phyloP scores from a whole-genome alignment of 2,888 invertebrate genomes.

The Agrotis puta region DNA sequence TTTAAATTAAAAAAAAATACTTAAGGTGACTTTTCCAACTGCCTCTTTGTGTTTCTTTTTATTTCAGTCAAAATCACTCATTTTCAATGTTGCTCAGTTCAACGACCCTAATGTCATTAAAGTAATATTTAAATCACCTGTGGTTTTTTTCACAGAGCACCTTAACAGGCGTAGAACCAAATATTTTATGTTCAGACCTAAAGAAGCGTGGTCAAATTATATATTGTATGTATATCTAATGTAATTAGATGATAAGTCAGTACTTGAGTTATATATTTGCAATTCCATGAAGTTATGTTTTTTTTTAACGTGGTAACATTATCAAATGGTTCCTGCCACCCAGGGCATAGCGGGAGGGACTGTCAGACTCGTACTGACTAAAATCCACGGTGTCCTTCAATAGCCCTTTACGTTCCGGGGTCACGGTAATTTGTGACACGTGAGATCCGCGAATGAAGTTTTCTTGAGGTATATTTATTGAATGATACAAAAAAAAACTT shows the following conservation, averaged over 20 bases:
- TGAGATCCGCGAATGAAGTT: too few species aligned
- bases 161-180: slow-evolving; percentile 20
- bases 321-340: too few species aligned
- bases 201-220: slow-evolving; percentile 46
- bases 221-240: slow-evolving; percentile 59
- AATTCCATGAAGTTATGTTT: slow-evolving; percentile 50
- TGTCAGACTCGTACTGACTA: too few species aligned
- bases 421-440: too few species aligned
- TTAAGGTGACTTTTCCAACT: slow-evolving; percentile 4
- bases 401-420: too few species aligned
- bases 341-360: too few species aligned
- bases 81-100: slow-evolving; percentile 36
- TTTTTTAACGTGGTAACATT: too few species aligned
- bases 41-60: slow-evolving; percentile 5
- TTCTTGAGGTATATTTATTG: too few species aligned
- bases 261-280: slow-evolving; percentile 15
- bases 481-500: too few species aligned
- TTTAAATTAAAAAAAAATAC: neutral
- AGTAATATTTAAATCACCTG: slow-evolving; percentile 27
- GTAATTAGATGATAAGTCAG: slow-evolving; percentile 33
- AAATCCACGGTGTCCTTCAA: too few species aligned
- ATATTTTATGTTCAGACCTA: slow-evolving; percentile 38
- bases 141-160: slow-evolving; percentile 40
- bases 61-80: neutral
- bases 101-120: slow-evolving; percentile 20